These are phyloP conservation scores for Cistogaster globosa DNA, from an alignment of 2,888 invertebrate genomes.

Conservation along the genomic window DNA sequence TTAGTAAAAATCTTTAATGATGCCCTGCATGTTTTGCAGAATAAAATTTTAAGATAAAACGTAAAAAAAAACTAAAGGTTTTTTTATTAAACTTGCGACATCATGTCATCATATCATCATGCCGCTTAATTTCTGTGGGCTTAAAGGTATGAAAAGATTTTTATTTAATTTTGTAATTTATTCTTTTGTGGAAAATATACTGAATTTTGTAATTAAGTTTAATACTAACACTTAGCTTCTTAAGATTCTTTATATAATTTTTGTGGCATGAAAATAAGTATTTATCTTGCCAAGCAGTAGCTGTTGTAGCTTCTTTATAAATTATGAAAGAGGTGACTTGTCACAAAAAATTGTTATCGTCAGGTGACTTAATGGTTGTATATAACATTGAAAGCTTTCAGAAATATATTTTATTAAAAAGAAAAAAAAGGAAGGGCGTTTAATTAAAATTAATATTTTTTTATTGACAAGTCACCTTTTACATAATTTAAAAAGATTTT, in stretches of 20 bases:
- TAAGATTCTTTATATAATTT: conserved; percentile 37
- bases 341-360: conserved; percentile 33
- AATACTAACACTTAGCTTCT: conserved; percentile 38
- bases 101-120: conserved; percentile 52
- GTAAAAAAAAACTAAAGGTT: conserved; percentile 25
- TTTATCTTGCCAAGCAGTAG: conserved; percentile 32
- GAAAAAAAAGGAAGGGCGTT: too few species aligned
- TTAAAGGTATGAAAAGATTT: conserved; percentile 46
- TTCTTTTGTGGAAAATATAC: conserved; percentile 48
- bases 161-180: conserved; percentile 2
- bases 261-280: conserved; percentile 14
- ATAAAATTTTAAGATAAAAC: background rate
- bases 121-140: conserved; percentile 36
- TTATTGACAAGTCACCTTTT: too few species aligned
- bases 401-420: too few species aligned
- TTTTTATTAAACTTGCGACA: conserved; percentile 33
- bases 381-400: background rate
- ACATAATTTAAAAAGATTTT: too few species aligned
- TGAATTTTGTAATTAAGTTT: conserved; percentile 52
- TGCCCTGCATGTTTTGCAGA: conserved; percentile 2
- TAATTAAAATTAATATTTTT: too few species aligned
- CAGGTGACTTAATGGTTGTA: conserved; percentile 56
- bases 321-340: conserved; percentile 56
- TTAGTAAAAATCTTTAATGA: conserved; percentile 15
- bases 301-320: conserved; percentile 58